Base-by-base conservation (phyloP, 2,888 invertebrate genomes). In the Steinernema scapterisci region DNA sequence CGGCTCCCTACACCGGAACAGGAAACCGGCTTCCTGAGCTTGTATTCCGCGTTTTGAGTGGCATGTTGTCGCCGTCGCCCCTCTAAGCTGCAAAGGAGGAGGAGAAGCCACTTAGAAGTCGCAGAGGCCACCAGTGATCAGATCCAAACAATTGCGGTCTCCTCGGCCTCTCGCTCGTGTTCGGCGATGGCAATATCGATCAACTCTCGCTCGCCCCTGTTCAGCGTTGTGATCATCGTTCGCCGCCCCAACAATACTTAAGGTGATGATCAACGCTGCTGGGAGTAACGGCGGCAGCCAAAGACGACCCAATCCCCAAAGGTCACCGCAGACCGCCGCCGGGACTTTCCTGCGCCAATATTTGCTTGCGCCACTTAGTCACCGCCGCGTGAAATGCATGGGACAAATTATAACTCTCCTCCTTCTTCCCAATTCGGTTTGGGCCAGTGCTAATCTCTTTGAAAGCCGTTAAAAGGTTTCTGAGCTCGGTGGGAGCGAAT, bases 311-410 rank as follows among this genome's bases (percentile, higher is more conserved):
- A 63, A 63, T 63, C 63, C 63, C 27, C 63, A 63, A 63, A 63
- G 63, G 63, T 63, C 63, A 63, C 27, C 25, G 63, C 16, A n/a
- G 63, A 63, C 21, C 21, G 52, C 52, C 52, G 52, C 21, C 52
- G 52, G 52, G 52, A 52, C 63, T 63, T 63, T 31, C 27, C 31
- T 63, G 27, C 63, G 31, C 63, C 63, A 63, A 63, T 63, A 63
- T 63, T 63, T 31, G 63, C 63, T 63, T 63, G 63, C 63, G 63
- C 63, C 63, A 63, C 63, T 63, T 63, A 63, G 63, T 63, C 63
- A 63, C 31, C 31, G 7, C 63, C 63, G 63, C 63, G 63, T 63
- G 63, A 63, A 63, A 63, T 31, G 25, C 27, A 27, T 63, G 27
- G 2, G 31, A 21, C 52, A 52, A 21, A 52, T 52, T 9, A 52